Conservation (phyloP, 2,113 vertebrate genomes). For the Crotalus helleri region DNA sequence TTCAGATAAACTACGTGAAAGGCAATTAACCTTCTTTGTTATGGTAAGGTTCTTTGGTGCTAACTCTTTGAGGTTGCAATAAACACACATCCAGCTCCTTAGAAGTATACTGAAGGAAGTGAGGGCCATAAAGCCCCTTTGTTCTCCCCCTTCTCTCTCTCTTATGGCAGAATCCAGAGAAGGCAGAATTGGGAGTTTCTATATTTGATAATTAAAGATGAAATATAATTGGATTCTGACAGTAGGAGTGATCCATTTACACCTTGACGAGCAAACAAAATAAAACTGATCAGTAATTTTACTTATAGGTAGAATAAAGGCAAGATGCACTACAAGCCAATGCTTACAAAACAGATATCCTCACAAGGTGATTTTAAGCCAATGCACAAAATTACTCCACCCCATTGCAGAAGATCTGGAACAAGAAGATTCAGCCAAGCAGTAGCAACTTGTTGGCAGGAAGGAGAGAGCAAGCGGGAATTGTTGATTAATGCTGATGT, state of each 20-base stretch:
- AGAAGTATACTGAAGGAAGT: no score
- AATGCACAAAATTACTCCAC: neutral
- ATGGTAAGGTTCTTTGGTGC: no score
- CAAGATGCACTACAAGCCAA: neutral
- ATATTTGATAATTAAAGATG: no score
- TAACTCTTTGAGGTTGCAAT: no score
- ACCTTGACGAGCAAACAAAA: neutral
- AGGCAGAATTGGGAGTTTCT: no score
- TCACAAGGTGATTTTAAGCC: neutral
- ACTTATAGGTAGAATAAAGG: neutral
- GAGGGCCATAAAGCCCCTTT: no score
- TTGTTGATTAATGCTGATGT: neutral
- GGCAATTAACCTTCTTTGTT: no score
- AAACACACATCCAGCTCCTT: no score
- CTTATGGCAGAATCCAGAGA: no score
- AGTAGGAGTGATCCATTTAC: neutral
- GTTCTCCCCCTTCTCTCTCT: no score
- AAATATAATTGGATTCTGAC: no score
- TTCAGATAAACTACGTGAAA: no score
- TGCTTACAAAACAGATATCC: neutral
- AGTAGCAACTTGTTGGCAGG: neutral
- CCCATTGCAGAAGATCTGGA: neutral
- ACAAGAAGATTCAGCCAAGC: neutral
- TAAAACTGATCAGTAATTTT: neutral
- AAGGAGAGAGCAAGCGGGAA: neutral